A percentile compares a stretch with the other conserved stretches of the same genome.
Conservation (phyloP, 1,140 invertebrate genomes). For the Gryon sp. region DNA sequence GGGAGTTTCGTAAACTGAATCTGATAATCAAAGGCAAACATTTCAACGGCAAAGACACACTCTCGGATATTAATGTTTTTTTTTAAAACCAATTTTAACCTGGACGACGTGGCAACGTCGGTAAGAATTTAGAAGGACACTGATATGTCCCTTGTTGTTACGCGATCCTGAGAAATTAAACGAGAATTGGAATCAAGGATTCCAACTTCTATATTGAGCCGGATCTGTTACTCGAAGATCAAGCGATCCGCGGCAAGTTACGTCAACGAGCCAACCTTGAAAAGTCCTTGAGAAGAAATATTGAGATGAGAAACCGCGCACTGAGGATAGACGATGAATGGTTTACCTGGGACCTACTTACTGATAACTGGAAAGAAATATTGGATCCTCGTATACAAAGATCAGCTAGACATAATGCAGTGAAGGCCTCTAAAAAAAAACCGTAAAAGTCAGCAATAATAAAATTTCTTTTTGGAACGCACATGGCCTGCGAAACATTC, state of each 20-base stretch:
- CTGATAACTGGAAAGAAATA: background rate
- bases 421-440: background rate
- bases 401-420: background rate
- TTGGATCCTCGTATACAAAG: background rate
- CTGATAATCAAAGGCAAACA: background rate
- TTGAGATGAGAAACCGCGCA: background rate
- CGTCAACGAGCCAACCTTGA: background rate
- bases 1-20: background rate
- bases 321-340: background rate
- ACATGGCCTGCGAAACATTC: background rate
- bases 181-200: background rate
- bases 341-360: background rate
- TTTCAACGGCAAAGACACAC: background rate
- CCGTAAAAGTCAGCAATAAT: background rate
- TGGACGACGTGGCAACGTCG: background rate
- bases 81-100: background rate
- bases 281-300: background rate
- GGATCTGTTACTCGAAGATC: background rate
- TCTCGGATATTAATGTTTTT: background rate
- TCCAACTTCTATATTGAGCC: background rate
- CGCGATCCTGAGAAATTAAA: background rate
- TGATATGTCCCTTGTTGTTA: background rate
- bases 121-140: background rate
- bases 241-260: background rate
- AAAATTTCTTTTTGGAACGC: constrained; percentile 5